phyloP scores from a whole-genome alignment of 2,113 vertebrate species.

The Micronycteris hirsuta region DNA sequence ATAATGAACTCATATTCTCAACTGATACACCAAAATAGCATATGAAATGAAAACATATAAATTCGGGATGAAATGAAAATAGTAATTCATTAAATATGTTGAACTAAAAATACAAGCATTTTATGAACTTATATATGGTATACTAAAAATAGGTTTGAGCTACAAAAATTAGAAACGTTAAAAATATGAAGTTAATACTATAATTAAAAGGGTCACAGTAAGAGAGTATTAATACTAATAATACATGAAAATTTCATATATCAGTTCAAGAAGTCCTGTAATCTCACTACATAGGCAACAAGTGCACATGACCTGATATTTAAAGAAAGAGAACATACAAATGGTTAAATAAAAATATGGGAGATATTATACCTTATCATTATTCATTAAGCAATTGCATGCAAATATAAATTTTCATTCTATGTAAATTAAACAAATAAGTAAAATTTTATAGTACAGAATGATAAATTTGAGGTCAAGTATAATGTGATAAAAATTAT shows the following conservation, averaged over 20 bases:
- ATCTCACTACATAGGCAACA: not conserved
- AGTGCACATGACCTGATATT: not conserved
- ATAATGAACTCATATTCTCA: not conserved
- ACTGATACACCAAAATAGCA: not conserved
- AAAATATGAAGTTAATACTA: not conserved
- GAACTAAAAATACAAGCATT: not conserved
- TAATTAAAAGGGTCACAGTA: not conserved
- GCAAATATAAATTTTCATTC: not conserved
- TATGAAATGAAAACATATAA: constrained; percentile 22
- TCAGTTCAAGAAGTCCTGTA: not conserved
- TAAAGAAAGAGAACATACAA: not conserved
- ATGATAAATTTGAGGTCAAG: not conserved
- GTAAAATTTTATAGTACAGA: not conserved
- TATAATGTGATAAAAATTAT: not conserved
- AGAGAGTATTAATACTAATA: not conserved
- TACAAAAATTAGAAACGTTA: not conserved
- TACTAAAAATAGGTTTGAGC: not conserved
- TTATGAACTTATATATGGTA: not conserved
- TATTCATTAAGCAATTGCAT: not conserved
- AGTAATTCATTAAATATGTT: not conserved
- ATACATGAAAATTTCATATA: not conserved
- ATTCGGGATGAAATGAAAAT: not conserved
- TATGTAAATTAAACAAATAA: not conserved
- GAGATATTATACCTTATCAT: not conserved
- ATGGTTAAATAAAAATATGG: not conserved